Conservation (phyloP, 2,797 vertebrate genomes). For the Oreochromis grahami region DNA sequence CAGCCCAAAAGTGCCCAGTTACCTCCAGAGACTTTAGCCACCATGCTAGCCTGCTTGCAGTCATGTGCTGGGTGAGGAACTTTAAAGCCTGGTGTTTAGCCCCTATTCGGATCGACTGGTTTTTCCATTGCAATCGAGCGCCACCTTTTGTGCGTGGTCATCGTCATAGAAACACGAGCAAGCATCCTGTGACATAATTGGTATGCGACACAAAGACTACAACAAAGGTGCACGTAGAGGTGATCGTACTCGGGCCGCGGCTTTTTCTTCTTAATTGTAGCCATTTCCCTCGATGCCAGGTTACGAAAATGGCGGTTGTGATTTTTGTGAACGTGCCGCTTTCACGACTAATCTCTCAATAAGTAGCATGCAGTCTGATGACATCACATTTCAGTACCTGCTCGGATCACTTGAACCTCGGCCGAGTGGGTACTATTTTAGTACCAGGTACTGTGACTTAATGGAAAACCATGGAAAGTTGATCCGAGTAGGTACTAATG, state of each 20-base stretch:
- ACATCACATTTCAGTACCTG: neutral
- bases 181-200: neutral
- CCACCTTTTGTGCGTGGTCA: neutral
- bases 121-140: neutral
- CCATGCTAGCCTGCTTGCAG: conserved; percentile 96
- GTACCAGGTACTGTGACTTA: neutral
- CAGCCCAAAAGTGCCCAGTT: conserved; percentile 99
- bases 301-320: neutral
- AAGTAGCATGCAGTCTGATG: neutral
- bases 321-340: accelerated
- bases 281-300: neutral
- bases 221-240: neutral
- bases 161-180: neutral
- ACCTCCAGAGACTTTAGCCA: conserved; percentile 95
- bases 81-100: neutral
- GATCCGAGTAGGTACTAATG: neutral
- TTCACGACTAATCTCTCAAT: accelerated
- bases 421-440: neutral
- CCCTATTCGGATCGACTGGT: accelerated
- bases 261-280: neutral
- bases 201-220: neutral
- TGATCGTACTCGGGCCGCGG: accelerated
- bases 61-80: conserved; percentile 93
- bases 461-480: neutral
- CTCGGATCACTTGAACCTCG: neutral